These are phyloP conservation scores for Sminthopsis crassicaudata DNA, from an alignment of 2,113 vertebrate genomes.

Conservation along the genomic window DNA sequence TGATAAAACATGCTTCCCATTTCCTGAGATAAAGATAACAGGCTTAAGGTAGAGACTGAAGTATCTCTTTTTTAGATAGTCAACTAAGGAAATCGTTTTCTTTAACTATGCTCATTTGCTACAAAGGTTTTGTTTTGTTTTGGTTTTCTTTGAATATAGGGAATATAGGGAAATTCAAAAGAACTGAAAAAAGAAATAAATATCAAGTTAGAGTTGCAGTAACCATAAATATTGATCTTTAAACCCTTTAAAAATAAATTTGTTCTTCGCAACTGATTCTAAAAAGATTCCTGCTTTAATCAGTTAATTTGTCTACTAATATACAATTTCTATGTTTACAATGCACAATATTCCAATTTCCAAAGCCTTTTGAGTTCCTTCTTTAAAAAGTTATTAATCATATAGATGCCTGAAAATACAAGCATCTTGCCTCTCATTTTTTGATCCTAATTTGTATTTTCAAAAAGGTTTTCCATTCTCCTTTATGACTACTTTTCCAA, in stretches of 20 bases:
- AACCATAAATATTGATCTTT: neutral
- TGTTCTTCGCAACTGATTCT: neutral
- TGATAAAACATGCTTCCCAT: neutral
- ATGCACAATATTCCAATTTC: no score
- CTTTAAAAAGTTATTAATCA: neutral
- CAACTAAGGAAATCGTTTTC: neutral
- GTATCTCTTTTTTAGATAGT: neutral
- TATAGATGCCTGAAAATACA: neutral
- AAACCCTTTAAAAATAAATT: neutral
- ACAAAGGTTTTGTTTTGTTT: neutral
- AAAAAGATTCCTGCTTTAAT: neutral
- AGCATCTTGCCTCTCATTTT: neutral
- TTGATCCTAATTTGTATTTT: neutral
- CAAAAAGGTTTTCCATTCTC: neutral
- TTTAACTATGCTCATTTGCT: neutral
- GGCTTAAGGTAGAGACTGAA: neutral
- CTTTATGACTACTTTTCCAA: neutral
- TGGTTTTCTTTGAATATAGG: neutral
- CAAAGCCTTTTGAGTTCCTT: neutral
- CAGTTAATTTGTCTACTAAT: neutral
- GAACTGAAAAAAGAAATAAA: neutral
- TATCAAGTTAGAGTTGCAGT: neutral
- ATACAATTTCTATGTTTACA: no score
- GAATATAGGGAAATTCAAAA: neutral
- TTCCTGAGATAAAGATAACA: neutral